Percentiles rank a stretch among this genome's conserved stretches.
Evolutionary conservation across 2,888 invertebrate genomes (phyloP).

Genomic region (Nesidiocoris tenuis): DNA sequence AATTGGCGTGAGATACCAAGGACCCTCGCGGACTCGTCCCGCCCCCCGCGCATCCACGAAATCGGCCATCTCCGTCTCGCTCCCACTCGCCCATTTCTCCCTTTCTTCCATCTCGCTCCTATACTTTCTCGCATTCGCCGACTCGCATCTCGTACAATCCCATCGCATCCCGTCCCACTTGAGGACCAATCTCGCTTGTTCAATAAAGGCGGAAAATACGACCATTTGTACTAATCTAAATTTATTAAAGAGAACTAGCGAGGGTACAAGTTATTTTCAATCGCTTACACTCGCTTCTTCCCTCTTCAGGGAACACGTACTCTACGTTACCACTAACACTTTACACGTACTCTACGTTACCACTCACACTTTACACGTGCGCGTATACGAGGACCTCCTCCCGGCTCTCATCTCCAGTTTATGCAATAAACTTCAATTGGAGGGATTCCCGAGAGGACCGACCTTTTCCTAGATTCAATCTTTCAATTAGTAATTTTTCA

Average conservation of each 20-base stretch:
- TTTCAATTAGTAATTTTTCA: constrained; percentile 50
- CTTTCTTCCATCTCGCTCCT: neutral
- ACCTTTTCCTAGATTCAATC: constrained; percentile 49
- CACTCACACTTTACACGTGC: constrained; percentile 8
- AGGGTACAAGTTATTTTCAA: constrained; percentile 2
- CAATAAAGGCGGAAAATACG: constrained; percentile 48
- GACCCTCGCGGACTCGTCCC: neutral
- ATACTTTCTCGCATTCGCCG: neutral
- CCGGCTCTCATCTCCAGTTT: constrained; percentile 47
- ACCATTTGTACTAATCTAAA: constrained; percentile 52
- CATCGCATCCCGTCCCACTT: constrained; percentile 34
- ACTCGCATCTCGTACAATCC: neutral
- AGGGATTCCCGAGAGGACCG: constrained; percentile 41
- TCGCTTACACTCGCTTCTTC: neutral
- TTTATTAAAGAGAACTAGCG: constrained; percentile 48
- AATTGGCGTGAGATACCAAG: constrained; percentile 44
- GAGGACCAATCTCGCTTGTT: constrained; percentile 36
- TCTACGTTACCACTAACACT: too few relatives aligned
- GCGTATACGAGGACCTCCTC: constrained; percentile 8
- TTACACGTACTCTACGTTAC: constrained; percentile 6
- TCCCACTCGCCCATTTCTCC: neutral
- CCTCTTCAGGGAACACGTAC: constrained; percentile 3
- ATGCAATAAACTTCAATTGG: constrained; percentile 51
- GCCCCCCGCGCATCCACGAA: neutral
- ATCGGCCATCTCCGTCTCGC: constrained; percentile 8